Evolutionary conservation across 2,888 invertebrate species (phyloP).

Genomic region (Dastarcus helophoroides): DNA sequence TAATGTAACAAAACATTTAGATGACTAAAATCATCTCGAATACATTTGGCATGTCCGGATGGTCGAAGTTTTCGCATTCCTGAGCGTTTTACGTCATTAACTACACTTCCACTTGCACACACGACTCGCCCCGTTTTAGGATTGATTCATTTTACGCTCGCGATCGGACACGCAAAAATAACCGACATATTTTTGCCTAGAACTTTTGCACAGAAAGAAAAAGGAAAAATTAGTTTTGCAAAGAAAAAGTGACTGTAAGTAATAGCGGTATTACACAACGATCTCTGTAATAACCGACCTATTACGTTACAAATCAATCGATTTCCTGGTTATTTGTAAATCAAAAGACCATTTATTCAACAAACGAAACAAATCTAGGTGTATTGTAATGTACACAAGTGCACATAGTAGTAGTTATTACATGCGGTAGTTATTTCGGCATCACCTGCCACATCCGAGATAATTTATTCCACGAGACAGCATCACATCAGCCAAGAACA

Average conservation of each 20-base stretch:
- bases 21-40: constrained; percentile 13
- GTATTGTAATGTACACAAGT: no score
- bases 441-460: constrained; percentile 10
- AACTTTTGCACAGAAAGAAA: no score
- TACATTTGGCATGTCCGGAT: constrained; percentile 24
- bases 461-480: constrained; percentile 17
- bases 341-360: constrained; percentile 1
- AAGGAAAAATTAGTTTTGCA: no score
- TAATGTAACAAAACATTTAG: no score
- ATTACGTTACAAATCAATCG: constrained; percentile 19
- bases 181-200: no score
- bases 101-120: background rate
- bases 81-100: constrained; percentile 18
- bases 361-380: no score
- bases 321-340: constrained; percentile 14
- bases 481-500: constrained; percentile 21
- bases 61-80: constrained; percentile 21
- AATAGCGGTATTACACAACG: background rate
- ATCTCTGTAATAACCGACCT: constrained; percentile 16
- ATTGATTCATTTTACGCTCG: constrained; percentile 1
- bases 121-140: background rate
- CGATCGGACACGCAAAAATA: no score
- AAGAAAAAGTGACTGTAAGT: background rate
- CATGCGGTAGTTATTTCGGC: no score
- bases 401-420: no score